Evolutionary conservation across 2,113 vertebrate genomes (phyloP).

Genomic region (Psophia crepitans): DNA sequence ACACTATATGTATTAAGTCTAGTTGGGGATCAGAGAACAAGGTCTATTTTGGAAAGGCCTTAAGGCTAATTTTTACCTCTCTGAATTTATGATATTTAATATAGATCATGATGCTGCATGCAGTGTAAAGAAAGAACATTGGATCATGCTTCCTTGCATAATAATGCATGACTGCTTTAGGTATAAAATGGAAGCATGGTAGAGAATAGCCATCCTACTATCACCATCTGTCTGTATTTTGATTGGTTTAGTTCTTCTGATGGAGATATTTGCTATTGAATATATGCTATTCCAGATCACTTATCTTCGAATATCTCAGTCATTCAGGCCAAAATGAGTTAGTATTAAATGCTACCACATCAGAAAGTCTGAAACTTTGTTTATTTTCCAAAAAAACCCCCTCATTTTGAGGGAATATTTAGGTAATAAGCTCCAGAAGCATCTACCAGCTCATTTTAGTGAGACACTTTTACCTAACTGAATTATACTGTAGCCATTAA

Average conservation of each 20-base stretch:
- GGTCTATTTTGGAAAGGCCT: not conserved
- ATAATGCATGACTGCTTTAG: not conserved
- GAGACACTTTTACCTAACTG: not conserved
- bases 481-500: not conserved
- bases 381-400: rapidly evolving
- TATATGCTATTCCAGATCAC: not conserved
- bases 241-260: not conserved
- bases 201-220: not conserved
- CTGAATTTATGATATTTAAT: not conserved
- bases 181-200: not conserved
- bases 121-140: not conserved
- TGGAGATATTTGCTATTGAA: not conserved
- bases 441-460: not conserved
- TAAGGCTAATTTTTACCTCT: not conserved
- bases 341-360: not conserved
- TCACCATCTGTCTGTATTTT: not conserved
- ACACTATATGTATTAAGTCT: not conserved
- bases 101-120: rapidly evolving
- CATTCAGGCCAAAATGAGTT: not conserved
- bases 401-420: not conserved
- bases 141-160: not conserved
- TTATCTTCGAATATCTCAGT: not conserved
- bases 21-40: not conserved
- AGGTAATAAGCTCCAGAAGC: not conserved
- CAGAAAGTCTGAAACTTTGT: not conserved